These are phyloP conservation scores for Pelobates cultripes DNA, from an alignment of 2,797 vertebrate genomes.

Conservation along the genomic window DNA sequence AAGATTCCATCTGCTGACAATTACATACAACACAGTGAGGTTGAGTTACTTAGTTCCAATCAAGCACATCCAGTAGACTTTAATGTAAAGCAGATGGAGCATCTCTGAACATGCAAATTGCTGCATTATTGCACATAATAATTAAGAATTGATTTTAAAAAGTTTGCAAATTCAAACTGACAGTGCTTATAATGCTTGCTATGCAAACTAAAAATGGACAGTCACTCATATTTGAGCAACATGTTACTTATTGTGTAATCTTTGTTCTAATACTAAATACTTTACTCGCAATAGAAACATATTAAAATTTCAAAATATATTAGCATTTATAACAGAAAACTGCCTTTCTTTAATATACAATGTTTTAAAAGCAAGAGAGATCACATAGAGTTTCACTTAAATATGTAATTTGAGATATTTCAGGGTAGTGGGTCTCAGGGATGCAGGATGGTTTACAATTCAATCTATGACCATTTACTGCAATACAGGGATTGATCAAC, in stretches of 20 bases:
- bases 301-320: too few relatives aligned
- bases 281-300: background rate
- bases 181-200: conserved; percentile 18
- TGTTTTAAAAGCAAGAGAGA: too few relatives aligned
- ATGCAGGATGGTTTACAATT: too few relatives aligned
- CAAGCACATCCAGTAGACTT: conserved; percentile 64
- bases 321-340: too few relatives aligned
- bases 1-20: conserved; percentile 67
- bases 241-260: conserved; percentile 7
- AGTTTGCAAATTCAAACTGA: conserved; percentile 52
- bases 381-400: too few relatives aligned
- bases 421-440: too few relatives aligned
- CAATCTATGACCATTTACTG: too few relatives aligned
- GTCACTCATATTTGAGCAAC: conserved; percentile 12
- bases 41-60: conserved; percentile 60
- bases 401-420: too few relatives aligned
- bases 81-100: conserved; percentile 70
- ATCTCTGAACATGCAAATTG: conserved; percentile 61
- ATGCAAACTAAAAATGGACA: background rate
- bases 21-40: conserved; percentile 61
- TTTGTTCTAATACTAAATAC: conserved; percentile 7
- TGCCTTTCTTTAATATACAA: too few relatives aligned
- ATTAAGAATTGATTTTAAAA: conserved; percentile 61
- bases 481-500: too few relatives aligned
- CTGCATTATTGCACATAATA: conserved; percentile 57